Evolutionary conservation across 2,113 vertebrate species (phyloP).

Genomic region (Cepphus grylle): DNA sequence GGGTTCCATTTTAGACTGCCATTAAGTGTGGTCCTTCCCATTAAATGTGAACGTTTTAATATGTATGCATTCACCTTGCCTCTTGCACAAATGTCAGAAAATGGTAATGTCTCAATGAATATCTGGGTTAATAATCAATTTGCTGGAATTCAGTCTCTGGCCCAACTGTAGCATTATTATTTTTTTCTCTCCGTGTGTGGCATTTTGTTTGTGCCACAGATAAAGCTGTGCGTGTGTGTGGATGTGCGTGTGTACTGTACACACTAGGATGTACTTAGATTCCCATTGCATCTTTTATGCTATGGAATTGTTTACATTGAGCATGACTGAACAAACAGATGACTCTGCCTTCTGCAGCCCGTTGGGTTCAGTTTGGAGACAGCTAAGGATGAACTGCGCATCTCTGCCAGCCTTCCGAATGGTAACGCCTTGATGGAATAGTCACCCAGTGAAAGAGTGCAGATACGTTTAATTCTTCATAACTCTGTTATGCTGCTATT

Average conservation of each 20-base stretch:
- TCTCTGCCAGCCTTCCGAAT: conserved; percentile 38
- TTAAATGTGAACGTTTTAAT: conserved; percentile 92
- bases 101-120: conserved; percentile 72
- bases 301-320: conserved; percentile 78
- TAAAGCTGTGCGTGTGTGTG: conserved; percentile 27
- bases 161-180: conserved; percentile 78
- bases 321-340: conserved; percentile 72
- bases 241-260: conserved; percentile 43
- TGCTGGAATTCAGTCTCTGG: conserved; percentile 77
- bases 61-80: conserved; percentile 85
- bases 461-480: background rate
- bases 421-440: background rate
- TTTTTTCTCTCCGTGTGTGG: conserved; percentile 59
- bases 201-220: conserved; percentile 67
- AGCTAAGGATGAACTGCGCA: background rate
- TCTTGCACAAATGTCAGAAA: conserved; percentile 84
- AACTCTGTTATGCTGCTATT: conserved; percentile 82
- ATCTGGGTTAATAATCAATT: conserved; percentile 73
- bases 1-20: conserved; percentile 88
- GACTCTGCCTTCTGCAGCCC: conserved; percentile 61
- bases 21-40: conserved; percentile 90
- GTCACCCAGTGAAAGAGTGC: conserved; percentile 51
- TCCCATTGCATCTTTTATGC: conserved; percentile 69
- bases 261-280: conserved; percentile 69
- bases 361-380: conserved; percentile 36